Evolutionary conservation across 1,140 invertebrate species (phyloP).

Genomic region (Drosophila sp.): DNA sequence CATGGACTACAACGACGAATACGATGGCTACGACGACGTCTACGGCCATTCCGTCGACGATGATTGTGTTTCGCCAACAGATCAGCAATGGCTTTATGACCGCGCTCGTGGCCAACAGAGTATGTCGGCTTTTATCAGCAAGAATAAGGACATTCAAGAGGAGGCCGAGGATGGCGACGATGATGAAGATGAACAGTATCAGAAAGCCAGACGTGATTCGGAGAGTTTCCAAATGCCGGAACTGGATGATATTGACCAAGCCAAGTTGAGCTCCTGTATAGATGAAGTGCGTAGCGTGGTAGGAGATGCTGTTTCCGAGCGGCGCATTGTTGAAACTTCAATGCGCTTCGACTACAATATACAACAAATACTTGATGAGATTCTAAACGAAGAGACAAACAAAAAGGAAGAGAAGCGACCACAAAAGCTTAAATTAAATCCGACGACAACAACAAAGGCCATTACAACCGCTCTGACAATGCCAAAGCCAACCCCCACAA

Average conservation of each 20-base stretch:
- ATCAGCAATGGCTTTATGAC: constrained; percentile 95
- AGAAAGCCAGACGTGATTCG: constrained; percentile 75
- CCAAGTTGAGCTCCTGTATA: constrained; percentile 92
- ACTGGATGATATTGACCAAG: constrained; percentile 89
- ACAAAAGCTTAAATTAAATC: constrained; percentile 36
- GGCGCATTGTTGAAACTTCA: constrained; percentile 88
- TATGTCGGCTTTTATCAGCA: constrained; percentile 89
- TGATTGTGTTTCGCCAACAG: constrained; percentile 93
- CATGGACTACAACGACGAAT: constrained; percentile 92
- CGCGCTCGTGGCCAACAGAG: constrained; percentile 88
- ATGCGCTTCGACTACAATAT: constrained; percentile 90
- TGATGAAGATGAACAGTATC: constrained; percentile 65
- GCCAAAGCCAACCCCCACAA: constrained; percentile 54
- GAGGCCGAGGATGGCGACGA: constrained; percentile 87
- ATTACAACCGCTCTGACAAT: constrained; percentile 7
- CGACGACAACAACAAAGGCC: constrained; percentile 27
- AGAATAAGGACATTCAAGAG: constrained; percentile 90
- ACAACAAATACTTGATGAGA: constrained; percentile 89
- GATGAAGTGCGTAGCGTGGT: constrained; percentile 92
- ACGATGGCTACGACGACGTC: constrained; percentile 95
- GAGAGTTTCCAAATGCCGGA: constrained; percentile 85
- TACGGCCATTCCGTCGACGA: constrained; percentile 96
- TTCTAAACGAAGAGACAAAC: constrained; percentile 86
- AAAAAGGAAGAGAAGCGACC: constrained; percentile 43
- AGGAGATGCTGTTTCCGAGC: constrained; percentile 90